Percentiles rank a stretch among this genome's conserved stretches.
These are phyloP conservation scores for Lamproptera curius DNA, from an alignment of 2,888 invertebrate species.

Conservation along the genomic window DNA sequence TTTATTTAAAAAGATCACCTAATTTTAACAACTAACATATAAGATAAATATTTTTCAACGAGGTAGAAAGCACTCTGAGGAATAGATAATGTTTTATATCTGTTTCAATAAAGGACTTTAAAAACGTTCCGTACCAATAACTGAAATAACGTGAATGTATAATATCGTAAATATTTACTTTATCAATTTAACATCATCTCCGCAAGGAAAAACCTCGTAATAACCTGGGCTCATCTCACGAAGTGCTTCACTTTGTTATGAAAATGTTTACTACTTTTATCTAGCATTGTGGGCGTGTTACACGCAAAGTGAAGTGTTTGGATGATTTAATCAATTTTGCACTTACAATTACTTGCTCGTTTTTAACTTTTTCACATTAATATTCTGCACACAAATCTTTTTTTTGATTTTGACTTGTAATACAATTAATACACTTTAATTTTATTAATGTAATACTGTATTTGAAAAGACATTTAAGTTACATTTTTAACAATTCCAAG, in stretches of 20 bases:
- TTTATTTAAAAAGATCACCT: not conserved
- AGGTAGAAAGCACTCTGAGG: not conserved
- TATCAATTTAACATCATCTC: constrained; percentile 18
- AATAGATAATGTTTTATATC: not conserved
- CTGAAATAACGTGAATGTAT: constrained; percentile 1
- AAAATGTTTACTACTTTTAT: constrained; percentile 32
- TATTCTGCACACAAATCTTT: no score
- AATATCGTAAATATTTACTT: constrained; percentile 19
- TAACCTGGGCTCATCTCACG: constrained; percentile 33
- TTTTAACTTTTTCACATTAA: not conserved
- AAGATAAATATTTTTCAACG: not conserved
- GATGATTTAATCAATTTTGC: constrained; percentile 4
- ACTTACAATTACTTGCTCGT: not conserved
- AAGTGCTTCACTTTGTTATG: constrained; percentile 32
- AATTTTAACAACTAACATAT: not conserved
- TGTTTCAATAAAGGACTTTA: no score
- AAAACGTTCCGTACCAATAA: no score
- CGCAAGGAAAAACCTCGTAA: constrained; percentile 21
- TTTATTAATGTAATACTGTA: no score
- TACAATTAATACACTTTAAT: no score
- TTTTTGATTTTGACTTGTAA: no score
- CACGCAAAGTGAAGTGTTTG: constrained; percentile 24
- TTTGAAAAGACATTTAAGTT: no score
- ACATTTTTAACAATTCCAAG: no score
- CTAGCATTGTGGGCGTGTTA: constrained; percentile 29